Evolutionary conservation across 2,113 vertebrate genomes (phyloP), one percentile per base, ranked within the genome.

Genomic region (Gymnarchus niloticus): DNA sequence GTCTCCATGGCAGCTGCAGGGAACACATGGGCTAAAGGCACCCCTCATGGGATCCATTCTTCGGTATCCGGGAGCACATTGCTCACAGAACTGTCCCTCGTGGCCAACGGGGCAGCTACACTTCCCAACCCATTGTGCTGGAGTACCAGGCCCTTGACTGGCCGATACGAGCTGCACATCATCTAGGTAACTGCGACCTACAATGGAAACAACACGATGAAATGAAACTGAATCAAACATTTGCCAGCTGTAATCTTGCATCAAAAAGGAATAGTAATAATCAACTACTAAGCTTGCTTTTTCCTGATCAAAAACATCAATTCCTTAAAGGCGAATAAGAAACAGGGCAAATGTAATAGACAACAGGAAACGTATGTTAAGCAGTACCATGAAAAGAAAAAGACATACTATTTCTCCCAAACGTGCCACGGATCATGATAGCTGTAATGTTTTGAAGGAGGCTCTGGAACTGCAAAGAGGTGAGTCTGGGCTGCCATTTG

Each of bases 101-200:
- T 97, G 94, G 0, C 93, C 96, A 0, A 0, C 1, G 0, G 96
- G 96, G 83, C 98, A 99, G 17, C 81, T 54, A 54, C 98, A 99
- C 6, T 1, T 91, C 89, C 96, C 94, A 21, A 99, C 97, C 98
- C 98, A 99, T 0, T 61, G 65, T 0, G 96, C 98, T 0, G 93
- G 94, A 3, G 61, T 52, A 0, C 97, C 97, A 0, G 90, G 37
- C 0, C 84, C 41, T 0, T 91, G 94, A 14, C 59, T 94, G 0
- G 97, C 98, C 0, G 97, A 97, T 82, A 95, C 90, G 89, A 99
- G 91, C 61, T 89, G 89, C 81, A 99, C 93, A 0, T 96, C 94
- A 88, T 98, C 96, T 0, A 99, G 88, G 93, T 97, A 97, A 56
- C 97, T 97, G 0, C 95, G 97, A 49, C 96, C 98, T 99, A 90